Evolutionary conservation across 2,113 vertebrate genomes (phyloP).

Genomic region (Delphinapterus leucas): DNA sequence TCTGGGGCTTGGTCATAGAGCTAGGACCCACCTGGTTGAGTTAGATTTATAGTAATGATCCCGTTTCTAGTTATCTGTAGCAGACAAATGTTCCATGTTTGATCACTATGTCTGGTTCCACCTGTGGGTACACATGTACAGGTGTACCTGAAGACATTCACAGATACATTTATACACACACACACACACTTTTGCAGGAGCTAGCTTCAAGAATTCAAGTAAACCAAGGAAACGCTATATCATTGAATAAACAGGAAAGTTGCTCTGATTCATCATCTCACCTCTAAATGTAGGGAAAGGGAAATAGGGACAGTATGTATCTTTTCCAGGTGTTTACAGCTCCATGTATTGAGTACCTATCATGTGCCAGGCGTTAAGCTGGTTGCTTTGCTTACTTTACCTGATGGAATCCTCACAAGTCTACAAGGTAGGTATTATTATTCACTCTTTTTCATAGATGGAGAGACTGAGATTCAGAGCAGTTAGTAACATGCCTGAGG

Average conservation of each 20-base stretch:
- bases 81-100: background rate
- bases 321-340: background rate
- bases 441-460: background rate
- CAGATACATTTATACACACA: background rate
- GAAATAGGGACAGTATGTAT: background rate
- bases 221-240: background rate
- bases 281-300: background rate
- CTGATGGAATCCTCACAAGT: background rate
- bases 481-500: background rate
- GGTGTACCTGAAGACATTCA: background rate
- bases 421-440: background rate
- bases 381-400: background rate
- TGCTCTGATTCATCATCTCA: background rate
- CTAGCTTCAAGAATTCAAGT: background rate
- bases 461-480: background rate
- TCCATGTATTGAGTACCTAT: background rate
- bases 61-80: background rate
- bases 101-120: background rate
- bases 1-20: background rate
- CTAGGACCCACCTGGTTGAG: background rate
- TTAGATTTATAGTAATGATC: background rate
- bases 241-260: background rate
- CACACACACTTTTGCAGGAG: background rate
- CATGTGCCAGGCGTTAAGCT: background rate
- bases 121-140: background rate